Evolutionary conservation across 1,140 invertebrate genomes (phyloP), one percentile per base, ranked within the genome.

Genomic region (Panagrolaimus sp.): DNA sequence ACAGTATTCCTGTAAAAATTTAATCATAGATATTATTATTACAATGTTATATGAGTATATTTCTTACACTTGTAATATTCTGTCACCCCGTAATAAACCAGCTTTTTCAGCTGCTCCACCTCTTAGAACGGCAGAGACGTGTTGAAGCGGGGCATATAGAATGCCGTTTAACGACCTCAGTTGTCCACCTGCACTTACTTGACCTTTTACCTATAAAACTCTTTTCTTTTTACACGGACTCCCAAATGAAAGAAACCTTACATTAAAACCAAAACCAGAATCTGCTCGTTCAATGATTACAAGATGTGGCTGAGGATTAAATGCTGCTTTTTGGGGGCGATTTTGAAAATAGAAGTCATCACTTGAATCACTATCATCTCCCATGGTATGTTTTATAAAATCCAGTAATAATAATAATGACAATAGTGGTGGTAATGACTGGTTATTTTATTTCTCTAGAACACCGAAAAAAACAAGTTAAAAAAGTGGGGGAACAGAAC

Each of bases 101-200:
- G 96, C 96, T 84, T 91, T 91, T 84, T 99, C 93, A 38, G 96
- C 96, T 66, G 96, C 95, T 65, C 96, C 96, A 74, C 91, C 90
- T 76, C 94, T 91, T 80, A 98, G 86, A 44, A 98, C 94, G 0
- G 95, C 96, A 86, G 92, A 96, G 76, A 99, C 96, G 87, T 98
- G 96, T 87, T 99, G 96, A 77, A 98, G 86, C 70, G 96, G 96
- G 77, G 95, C 95, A 87, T 98, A 99, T 45, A 99, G 86, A 84
- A 96, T 91, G 24, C 87, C 87, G 86, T 97, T 97, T 81, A 98
- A 97, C 83, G 92, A 94, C 83, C 92, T 89, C 79, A 98, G 86
- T 85, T 98, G 94, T 67, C 96, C 96, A 84, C 96, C 96, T 88
- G 98, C 96, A 85, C 92, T 96, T 74, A 98, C 93, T 88, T 99